These are phyloP conservation scores for Uromys caudimaculatus DNA, from an alignment of 2,797 vertebrate genomes.

Conservation along the genomic window DNA sequence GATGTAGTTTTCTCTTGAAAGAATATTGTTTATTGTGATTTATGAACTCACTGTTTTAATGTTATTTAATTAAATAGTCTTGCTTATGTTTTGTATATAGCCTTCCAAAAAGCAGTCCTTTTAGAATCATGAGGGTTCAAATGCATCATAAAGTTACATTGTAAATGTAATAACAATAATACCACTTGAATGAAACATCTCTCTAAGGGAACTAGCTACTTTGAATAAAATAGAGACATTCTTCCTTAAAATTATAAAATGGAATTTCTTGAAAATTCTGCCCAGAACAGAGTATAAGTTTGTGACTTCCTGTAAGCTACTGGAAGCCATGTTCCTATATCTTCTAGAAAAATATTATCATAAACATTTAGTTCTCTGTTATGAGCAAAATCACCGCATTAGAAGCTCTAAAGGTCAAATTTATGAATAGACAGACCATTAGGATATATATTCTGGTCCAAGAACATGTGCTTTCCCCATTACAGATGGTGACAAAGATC, in stretches of 20 bases:
- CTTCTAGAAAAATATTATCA: background rate
- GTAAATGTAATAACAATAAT: slow-evolving; percentile 32
- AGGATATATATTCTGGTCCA: background rate
- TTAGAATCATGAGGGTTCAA: background rate
- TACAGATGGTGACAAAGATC: background rate
- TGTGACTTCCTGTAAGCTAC: slow-evolving; percentile 8
- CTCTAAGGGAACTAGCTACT: background rate
- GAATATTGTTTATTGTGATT: slow-evolving; percentile 59
- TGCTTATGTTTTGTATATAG: slow-evolving; percentile 15
- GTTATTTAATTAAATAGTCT: background rate
- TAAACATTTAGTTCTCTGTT: background rate
- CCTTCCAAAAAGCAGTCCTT: slow-evolving; percentile 32
- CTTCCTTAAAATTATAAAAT: background rate
- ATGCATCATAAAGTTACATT: slow-evolving; percentile 36
- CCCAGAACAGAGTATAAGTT: background rate
- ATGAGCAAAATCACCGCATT: background rate
- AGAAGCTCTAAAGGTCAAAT: background rate
- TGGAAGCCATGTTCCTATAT: background rate
- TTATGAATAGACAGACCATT: background rate
- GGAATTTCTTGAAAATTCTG: slow-evolving; percentile 29
- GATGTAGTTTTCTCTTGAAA: slow-evolving; percentile 31
- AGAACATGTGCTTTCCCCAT: background rate
- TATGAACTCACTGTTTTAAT: slow-evolving; percentile 43
- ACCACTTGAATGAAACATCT: background rate
- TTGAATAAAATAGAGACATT: slow-evolving; percentile 51